Evolutionary conservation across 2,888 invertebrate species (phyloP), one percentile per base, ranked within the genome.

Genomic region (Tortrix viridana): DNA sequence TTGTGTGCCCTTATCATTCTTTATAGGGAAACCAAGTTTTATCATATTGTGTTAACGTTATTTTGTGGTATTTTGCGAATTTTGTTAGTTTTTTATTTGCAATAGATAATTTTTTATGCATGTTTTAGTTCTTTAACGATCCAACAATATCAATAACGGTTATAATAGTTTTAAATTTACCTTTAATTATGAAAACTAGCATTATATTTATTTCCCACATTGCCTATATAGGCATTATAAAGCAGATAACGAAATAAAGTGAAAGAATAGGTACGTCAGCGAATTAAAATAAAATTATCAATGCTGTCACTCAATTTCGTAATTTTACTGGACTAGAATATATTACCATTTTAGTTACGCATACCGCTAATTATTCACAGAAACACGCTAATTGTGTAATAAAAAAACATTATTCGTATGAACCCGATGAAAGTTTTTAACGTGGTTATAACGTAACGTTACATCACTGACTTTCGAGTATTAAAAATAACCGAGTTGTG

Each of bases 21-120:
- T 70, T 76, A 72, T 77, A 68, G 74, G 74, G 79, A 80, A 83
- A 80, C 77, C 75, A 73, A 77, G 60, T 64, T 67, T 53, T 68
- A 67, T 65, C 69, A 65, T 61, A 48, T 49, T 68, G 65, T 57
- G 65, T 52, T 46, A 49, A 58, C 47, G 37, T 68, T 66, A n/a
- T 58, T 68, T 55, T 67, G 60, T 59, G 60, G 61, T 55, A 57
- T 66, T 52, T 52, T 41, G 57, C 26, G 64, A 56, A 59, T 58
- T 54, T 50, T 16, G 16, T 50, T 19, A 9, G 19, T 23, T 55
- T 59, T n/a, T 48, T 52, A 26, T 59, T 48, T 52, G 62, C 56
- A 32, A 6, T 5, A 41, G n/a, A n/a, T n/a, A 41, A 41, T 32
- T 32, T 12, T 1, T 12, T 32, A 3, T 32, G 3, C 12, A 32